Percentiles rank a stretch among this genome's conserved stretches.
phyloP scores from a whole-genome alignment of 2,888 invertebrate species.

The Xestoiulus laeticollis region DNA sequence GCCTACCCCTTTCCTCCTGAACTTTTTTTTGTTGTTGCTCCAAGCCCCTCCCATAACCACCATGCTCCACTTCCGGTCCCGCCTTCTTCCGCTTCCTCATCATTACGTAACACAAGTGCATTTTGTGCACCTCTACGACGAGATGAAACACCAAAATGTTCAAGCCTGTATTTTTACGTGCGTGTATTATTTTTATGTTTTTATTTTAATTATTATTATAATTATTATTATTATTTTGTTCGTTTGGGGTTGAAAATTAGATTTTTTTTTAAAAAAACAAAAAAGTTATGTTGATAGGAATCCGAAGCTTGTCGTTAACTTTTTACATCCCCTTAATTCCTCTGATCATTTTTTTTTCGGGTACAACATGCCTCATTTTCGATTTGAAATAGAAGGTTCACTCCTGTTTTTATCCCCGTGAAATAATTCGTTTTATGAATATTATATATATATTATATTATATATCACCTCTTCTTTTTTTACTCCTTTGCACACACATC shows the following conservation, averaged over 20 bases:
- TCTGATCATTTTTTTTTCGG: slow-evolving; percentile 14
- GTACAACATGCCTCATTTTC: slow-evolving; percentile 34
- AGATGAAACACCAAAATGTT: slow-evolving; percentile 41
- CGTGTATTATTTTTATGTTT: slow-evolving; percentile 42
- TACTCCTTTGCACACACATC: slow-evolving; percentile 43
- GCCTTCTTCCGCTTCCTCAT: background rate
- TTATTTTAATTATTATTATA: slow-evolving; percentile 38
- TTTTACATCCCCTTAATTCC: slow-evolving; percentile 35
- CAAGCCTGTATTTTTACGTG: slow-evolving; percentile 40
- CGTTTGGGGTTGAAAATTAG: slow-evolving; percentile 43
- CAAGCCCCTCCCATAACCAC: background rate
- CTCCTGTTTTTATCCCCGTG: slow-evolving; percentile 43
- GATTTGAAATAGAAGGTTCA: background rate
- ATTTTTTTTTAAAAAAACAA: background rate
- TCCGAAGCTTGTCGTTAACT: slow-evolving; percentile 30
- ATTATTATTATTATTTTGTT: slow-evolving; percentile 23
- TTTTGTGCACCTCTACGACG: slow-evolving; percentile 14
- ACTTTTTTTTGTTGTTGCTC: background rate
- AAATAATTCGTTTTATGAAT: slow-evolving; percentile 43
- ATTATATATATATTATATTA: slow-evolving; percentile 13
- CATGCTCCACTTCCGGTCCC: background rate
- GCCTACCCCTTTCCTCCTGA: background rate
- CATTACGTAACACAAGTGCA: slow-evolving; percentile 31
- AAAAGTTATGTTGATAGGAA: slow-evolving; percentile 39
- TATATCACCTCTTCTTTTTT: slow-evolving; percentile 34